phyloP scores from a whole-genome alignment of 2,888 invertebrate species.

The Bombylius major region DNA sequence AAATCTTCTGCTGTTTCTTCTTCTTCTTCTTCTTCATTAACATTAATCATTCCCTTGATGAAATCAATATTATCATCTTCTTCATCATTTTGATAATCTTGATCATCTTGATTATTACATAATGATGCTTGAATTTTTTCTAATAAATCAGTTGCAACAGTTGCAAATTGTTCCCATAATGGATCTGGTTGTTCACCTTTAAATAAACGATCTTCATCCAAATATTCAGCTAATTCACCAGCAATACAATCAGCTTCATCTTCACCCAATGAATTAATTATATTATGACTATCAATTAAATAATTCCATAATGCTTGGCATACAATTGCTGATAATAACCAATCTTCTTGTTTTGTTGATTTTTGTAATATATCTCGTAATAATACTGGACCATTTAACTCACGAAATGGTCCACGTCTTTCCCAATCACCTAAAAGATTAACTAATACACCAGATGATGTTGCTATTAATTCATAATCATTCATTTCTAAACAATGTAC shows the following conservation, averaged over 20 bases:
- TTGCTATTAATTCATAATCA: slow-evolving; percentile 56
- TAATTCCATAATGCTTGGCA: slow-evolving; percentile 67
- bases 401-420: slow-evolving; percentile 41
- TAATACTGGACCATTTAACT: slow-evolving; percentile 40
- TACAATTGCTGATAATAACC: slow-evolving; percentile 56
- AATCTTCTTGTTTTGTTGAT: slow-evolving; percentile 47
- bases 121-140: slow-evolving; percentile 38
- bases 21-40: too few species aligned
- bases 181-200: slow-evolving; percentile 25
- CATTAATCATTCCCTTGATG: too few species aligned
- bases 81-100: background rate
- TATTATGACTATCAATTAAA: slow-evolving; percentile 42
- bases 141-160: slow-evolving; percentile 59
- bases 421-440: slow-evolving; percentile 56
- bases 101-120: background rate
- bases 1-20: too few species aligned
- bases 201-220: slow-evolving; percentile 47
- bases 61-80: background rate
- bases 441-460: slow-evolving; percentile 70
- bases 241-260: slow-evolving; percentile 42
- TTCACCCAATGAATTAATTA: slow-evolving; percentile 39
- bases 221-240: slow-evolving; percentile 41
- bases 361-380: slow-evolving; percentile 43
- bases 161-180: slow-evolving; percentile 63
- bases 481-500: slow-evolving; percentile 47